Base-by-base conservation (phyloP, 2,113 vertebrate genomes). In the Entosphenus tridentatus region DNA sequence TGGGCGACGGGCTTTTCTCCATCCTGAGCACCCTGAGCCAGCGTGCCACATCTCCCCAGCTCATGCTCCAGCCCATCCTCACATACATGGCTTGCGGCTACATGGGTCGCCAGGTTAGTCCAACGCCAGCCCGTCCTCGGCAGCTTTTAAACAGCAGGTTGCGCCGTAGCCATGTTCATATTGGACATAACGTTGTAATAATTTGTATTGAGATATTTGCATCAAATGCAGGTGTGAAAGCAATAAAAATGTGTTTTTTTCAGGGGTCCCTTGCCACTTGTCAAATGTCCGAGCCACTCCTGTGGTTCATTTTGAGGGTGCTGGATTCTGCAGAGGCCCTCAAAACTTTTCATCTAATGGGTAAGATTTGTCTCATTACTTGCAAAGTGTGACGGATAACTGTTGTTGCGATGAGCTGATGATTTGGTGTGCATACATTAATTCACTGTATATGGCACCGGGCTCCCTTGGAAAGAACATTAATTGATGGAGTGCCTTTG, bases 71-170 rank as follows among this genome's bases (percentile, higher is more conserved):
- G 78, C 93, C 93, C 70, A 90, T 98, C 78, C 84, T 98, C 76
- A 98, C 93, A 7, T 98, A 98, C 77, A 98, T 97, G 93, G 93
- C 93, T 70, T 98, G 93, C 78, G 93, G 93, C 0, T 98, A 98
- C 78, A 98, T 98, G 93, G 92, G 93, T 71, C 83, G 93, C 79
- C 93, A 98, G 79, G 93, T 96, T 75, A 76, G 80, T 74, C 73
- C 68, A 70, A 39, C 39, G 6, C 39, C 39, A 39, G 39, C 39
- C 39, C 39, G 39, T 39, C 39, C 39, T 39, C 39, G 6, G 39
- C 39, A 3, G 39, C 5, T 39, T 39, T 39, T 39, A 39, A 39
- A 39, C 39, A 39, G 39, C 39, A 39, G 5, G 39, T 54, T 55
- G 12, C 10, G 16, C 55, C 11, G 10, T 55, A n/a, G 16, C 13